Percentiles rank a stretch among this genome's conserved stretches.
These are phyloP conservation scores for Mastacembelus armatus DNA, from an alignment of 2,797 vertebrate genomes.

Conservation along the genomic window DNA sequence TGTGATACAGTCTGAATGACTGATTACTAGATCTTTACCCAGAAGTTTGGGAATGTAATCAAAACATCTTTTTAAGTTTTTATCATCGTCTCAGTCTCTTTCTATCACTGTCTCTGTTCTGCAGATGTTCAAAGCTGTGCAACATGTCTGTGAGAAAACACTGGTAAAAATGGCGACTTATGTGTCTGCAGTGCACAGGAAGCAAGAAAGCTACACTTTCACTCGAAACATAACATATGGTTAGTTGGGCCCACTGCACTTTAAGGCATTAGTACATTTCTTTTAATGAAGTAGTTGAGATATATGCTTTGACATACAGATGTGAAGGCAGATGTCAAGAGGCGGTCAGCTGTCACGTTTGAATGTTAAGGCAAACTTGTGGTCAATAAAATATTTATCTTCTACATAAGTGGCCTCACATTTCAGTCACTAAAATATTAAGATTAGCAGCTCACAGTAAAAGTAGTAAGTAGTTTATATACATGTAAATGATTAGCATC, in stretches of 20 bases:
- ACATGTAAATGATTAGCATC: neutral
- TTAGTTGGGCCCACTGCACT: neutral
- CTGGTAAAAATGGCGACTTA: neutral
- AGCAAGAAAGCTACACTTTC: slow-evolving; percentile 17
- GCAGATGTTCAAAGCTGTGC: neutral
- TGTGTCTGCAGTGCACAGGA: neutral
- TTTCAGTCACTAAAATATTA: slow-evolving; percentile 36
- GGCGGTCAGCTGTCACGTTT: slow-evolving; percentile 47
- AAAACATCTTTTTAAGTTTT: slow-evolving; percentile 9
- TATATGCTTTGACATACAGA: neutral
- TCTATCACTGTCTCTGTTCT: neutral
- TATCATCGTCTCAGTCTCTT: neutral
- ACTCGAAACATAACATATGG: neutral
- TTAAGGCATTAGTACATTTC: slow-evolving; percentile 12
- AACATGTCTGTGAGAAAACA: neutral
- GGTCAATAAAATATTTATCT: slow-evolving; percentile 44
- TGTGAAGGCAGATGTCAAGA: slow-evolving; percentile 23
- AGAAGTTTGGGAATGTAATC: slow-evolving; percentile 42
- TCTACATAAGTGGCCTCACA: slow-evolving; percentile 1
- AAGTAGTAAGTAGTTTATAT: slow-evolving; percentile 3
- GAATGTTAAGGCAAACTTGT: slow-evolving; percentile 15
- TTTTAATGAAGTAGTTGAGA: slow-evolving; percentile 16
- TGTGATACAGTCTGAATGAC: slow-evolving; percentile 22
- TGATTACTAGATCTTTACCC: slow-evolving; percentile 48
- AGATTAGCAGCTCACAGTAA: neutral